phyloP scores from a whole-genome alignment of 64 coral and sea anemone species.

The Montipora cactus region DNA sequence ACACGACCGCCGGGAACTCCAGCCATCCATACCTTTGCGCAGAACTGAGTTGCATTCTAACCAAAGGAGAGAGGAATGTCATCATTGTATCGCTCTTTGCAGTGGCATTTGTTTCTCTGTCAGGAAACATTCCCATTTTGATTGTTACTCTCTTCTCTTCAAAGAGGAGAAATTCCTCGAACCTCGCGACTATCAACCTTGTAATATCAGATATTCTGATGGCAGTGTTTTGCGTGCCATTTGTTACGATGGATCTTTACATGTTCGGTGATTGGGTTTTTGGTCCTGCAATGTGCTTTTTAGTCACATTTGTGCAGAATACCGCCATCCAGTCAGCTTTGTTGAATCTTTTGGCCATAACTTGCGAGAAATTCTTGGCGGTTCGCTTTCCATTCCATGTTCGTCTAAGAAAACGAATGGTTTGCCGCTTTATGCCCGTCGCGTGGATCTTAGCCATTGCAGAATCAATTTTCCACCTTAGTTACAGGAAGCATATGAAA shows the following conservation, averaged over 20 bases:
- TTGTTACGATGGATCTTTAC: constrained; percentile 67
- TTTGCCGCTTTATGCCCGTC: constrained; percentile 38
- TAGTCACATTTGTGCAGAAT: constrained; percentile 66
- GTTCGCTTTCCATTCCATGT: constrained; percentile 66
- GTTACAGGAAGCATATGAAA: not conserved
- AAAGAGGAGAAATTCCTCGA: constrained; percentile 24
- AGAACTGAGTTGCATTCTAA: not conserved
- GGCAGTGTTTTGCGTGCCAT: constrained; percentile 58
- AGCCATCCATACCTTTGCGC: not conserved
- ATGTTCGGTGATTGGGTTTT: constrained; percentile 76
- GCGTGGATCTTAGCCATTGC: constrained; percentile 56
- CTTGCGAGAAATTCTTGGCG: constrained; percentile 76
- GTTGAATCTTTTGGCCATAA: constrained; percentile 66
- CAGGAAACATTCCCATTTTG: constrained; percentile 36
- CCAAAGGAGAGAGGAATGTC: constrained; percentile 8
- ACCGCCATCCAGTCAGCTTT: constrained; percentile 40
- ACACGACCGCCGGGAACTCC: not conserved
- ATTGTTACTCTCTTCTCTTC: constrained; percentile 18
- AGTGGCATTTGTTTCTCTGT: constrained; percentile 21
- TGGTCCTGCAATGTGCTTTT: constrained; percentile 59
- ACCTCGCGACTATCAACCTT: constrained; percentile 65
- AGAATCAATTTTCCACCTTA: not conserved
- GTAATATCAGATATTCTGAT: constrained; percentile 73
- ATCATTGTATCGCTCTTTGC: constrained; percentile 36
- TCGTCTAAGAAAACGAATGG: constrained; percentile 36